A percentile compares a stretch with the other conserved stretches of the same genome.
These are phyloP conservation scores for Hippocampus comes DNA, from an alignment of 2,113 vertebrate species.

Conservation along the genomic window DNA sequence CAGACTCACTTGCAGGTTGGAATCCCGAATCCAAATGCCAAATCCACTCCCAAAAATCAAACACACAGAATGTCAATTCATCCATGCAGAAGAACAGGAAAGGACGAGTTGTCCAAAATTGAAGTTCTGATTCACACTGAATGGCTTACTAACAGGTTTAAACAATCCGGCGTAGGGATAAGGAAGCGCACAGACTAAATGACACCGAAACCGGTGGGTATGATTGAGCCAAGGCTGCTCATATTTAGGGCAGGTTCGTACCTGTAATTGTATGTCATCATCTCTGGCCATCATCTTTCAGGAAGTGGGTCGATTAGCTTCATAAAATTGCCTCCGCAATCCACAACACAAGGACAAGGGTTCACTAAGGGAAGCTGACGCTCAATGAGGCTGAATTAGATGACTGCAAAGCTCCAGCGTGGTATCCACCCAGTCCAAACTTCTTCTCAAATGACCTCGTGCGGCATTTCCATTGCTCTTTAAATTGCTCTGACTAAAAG, in stretches of 20 bases:
- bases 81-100: too few species aligned
- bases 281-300: conserved; percentile 33
- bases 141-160: too few species aligned
- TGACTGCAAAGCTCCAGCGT: conserved; percentile 21
- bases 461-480: conserved; percentile 27
- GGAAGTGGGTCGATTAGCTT: conserved; percentile 18
- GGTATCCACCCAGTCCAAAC: conserved; percentile 16
- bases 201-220: too few species aligned
- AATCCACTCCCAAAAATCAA: too few species aligned
- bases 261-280: conserved; percentile 30
- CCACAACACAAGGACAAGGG: conserved; percentile 12
- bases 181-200: too few species aligned
- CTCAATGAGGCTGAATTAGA: conserved; percentile 28
- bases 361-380: conserved; percentile 9
- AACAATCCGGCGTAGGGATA: too few species aligned
- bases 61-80: too few species aligned
- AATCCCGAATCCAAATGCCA: too few species aligned
- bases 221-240: too few species aligned
- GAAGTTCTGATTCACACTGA: too few species aligned
- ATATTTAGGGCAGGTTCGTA: background rate
- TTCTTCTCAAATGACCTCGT: conserved; percentile 34
- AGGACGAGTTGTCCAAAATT: too few species aligned
- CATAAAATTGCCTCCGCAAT: conserved; percentile 32
- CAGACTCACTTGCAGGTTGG: too few species aligned
- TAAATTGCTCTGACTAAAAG: conserved; percentile 36